A percentile compares a stretch with the other conserved stretches of the same genome.
Conservation (phyloP, 2,888 invertebrate species). For the Ligdia adustata region DNA sequence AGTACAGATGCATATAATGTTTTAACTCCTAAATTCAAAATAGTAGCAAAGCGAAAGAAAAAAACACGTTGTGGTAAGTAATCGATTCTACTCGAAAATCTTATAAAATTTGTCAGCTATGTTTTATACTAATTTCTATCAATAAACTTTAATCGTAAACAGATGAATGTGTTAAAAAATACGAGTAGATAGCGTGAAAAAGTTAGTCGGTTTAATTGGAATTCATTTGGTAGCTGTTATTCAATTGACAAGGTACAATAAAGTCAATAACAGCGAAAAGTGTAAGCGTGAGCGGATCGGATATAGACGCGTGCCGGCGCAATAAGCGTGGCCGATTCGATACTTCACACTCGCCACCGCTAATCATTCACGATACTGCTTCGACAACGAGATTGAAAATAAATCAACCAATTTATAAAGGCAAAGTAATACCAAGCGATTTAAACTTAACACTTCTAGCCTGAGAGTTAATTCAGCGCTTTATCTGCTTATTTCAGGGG, state of each 20-base stretch:
- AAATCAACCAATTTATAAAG: constrained; percentile 45
- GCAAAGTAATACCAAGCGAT: too few relatives aligned
- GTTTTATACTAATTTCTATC: not conserved
- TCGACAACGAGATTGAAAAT: constrained; percentile 66
- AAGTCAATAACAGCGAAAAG: constrained; percentile 40
- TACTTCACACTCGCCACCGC: constrained; percentile 74
- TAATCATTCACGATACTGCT: constrained; percentile 72
- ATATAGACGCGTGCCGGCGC: constrained; percentile 63
- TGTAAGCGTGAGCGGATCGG: constrained; percentile 52
- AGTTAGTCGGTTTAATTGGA: not conserved
- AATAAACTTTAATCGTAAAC: not conserved
- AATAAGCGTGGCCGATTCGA: constrained; percentile 70
- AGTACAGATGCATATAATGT: not conserved
- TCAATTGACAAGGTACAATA: constrained; percentile 9
- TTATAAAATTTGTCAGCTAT: constrained; percentile 10
- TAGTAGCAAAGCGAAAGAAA: constrained; percentile 9
- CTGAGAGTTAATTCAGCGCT: too few relatives aligned
- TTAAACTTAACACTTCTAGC: constrained; percentile 1
- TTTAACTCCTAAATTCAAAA: too few relatives aligned
- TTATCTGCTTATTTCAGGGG: too few relatives aligned
- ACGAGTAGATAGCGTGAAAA: too few relatives aligned
- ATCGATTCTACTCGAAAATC: too few relatives aligned
- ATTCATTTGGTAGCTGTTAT: constrained; percentile 1
- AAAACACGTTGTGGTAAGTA: constrained; percentile 19
- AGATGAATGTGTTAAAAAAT: not conserved